Conservation (phyloP, 2,797 vertebrate species). For the Agapornis canus region DNA sequence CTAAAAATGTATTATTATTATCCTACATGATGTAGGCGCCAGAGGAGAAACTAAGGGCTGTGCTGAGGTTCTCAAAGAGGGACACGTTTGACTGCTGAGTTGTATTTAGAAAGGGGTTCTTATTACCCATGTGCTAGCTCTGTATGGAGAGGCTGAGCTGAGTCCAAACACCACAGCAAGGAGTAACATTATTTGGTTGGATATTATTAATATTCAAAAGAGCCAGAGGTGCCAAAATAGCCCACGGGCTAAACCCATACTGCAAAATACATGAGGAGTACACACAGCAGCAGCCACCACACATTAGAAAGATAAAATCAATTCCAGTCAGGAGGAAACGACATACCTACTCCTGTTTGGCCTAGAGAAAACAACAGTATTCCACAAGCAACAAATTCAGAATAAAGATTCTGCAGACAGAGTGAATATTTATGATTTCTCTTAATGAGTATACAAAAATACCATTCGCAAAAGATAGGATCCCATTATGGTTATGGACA, state of each 20-base stretch:
- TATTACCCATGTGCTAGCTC: neutral
- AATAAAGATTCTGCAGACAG: neutral
- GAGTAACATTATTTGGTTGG: neutral
- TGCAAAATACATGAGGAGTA: neutral
- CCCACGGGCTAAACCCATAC: neutral
- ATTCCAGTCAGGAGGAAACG: neutral
- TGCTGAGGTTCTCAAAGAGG: neutral
- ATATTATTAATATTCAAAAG: neutral
- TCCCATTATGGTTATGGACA: neutral
- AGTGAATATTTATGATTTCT: conserved; percentile 24
- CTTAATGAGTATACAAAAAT: conserved; percentile 21
- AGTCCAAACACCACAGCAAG: neutral
- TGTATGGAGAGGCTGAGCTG: neutral
- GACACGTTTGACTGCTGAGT: neutral
- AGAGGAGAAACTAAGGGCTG: neutral
- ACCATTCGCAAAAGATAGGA: conserved; percentile 21
- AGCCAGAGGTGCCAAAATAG: neutral
- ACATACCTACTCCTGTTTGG: neutral
- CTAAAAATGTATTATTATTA: neutral
- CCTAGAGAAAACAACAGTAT: conserved; percentile 9
- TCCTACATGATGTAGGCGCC: fast-evolving
- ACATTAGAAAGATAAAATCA: conserved; percentile 41
- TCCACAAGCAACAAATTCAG: neutral
- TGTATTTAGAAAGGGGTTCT: neutral
- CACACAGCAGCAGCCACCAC: neutral